Evolutionary conservation across 1,140 invertebrate genomes (phyloP), one percentile per base, ranked within the genome.

Genomic region (Globodera rostochiensis): DNA sequence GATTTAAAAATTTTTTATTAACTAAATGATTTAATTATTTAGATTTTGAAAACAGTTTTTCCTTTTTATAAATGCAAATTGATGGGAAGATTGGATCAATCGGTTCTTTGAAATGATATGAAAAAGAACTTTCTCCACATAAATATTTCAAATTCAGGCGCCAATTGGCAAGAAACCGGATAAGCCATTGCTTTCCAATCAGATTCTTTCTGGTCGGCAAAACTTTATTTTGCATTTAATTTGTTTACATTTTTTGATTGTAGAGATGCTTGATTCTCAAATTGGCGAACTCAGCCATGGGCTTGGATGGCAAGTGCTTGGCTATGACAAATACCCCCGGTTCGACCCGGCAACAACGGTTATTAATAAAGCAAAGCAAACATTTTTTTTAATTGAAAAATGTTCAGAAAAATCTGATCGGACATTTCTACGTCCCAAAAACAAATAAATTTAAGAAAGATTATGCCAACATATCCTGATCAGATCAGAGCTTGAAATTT

Each of bases 291-390:
- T 86, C n/a, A 87, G 80, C 50, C 83, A 86, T 76, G 71, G 83
- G 57, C 76, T 86, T 45, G 83, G 85, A 15, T 86, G 85, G 85
- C 83, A 86, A 60, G 70, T 86, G 57, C 49, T 87, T 5, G 74
- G 85, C 50, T 64, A 71, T 67, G 85, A 86, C 45, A 47, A 79
- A 46, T 86, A 86, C 60, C 85, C 85, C 15, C 86, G 85, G 13
- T 86, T 87, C 66, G 86, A 86, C 75, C 70, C 83, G 74, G 77
- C 87, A 6, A 85, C 84, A 15, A 87, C 85, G 21, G 69, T 71
- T 21, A 21, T 21, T 36, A 60, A 19, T 60, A 15, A 15, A 6
- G 3, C 9, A 60, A 60, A 6, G 9, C 9, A 60, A 60, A 13
- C 3, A 19, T 60, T 15, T 19, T 15, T 19, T 5, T 5, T 15